Conservation (phyloP, 1,140 invertebrate genomes). For the Macrobrachium rosenbergii region DNA sequence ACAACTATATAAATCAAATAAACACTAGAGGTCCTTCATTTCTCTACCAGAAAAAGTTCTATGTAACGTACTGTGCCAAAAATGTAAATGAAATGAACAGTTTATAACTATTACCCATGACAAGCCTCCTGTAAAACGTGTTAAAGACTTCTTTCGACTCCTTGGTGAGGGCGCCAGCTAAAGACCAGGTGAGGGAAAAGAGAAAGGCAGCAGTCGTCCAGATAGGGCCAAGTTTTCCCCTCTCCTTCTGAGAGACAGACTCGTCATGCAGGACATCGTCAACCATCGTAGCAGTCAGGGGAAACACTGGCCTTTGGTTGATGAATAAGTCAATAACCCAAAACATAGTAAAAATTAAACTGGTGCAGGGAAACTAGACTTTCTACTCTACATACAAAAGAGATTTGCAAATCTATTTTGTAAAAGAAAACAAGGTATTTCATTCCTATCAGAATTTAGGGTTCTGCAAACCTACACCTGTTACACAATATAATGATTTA, state of each 20-base stretch:
- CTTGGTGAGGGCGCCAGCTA: slow-evolving; percentile 36
- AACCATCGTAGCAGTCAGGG: slow-evolving; percentile 83
- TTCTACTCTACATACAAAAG: not conserved
- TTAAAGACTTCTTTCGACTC: slow-evolving; percentile 47
- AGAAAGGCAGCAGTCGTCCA: slow-evolving; percentile 64
- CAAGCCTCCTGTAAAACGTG: slow-evolving; percentile 69
- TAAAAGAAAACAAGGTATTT: too few species aligned
- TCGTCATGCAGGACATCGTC: slow-evolving; percentile 78
- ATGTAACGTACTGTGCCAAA: too few species aligned
- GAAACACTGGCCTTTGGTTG: slow-evolving; percentile 76
- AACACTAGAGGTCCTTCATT: not conserved
- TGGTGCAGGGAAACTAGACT: not conserved
- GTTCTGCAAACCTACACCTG: too few species aligned
- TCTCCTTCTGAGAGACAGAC: slow-evolving; percentile 68
- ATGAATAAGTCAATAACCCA: not conserved
- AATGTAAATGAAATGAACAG: not conserved
- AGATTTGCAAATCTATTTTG: too few species aligned
- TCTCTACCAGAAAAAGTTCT: not conserved
- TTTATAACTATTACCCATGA: slow-evolving; percentile 31
- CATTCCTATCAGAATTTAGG: too few species aligned
- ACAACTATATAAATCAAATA: too few species aligned
- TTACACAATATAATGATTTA: too few species aligned
- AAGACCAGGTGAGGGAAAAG: slow-evolving; percentile 53
- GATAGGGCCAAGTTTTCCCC: slow-evolving; percentile 41
- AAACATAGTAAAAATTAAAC: not conserved